A percentile compares a stretch with the other conserved stretches of the same genome.
Conservation (phyloP, 2,888 invertebrate genomes). For the Orthonevra nobilis region DNA sequence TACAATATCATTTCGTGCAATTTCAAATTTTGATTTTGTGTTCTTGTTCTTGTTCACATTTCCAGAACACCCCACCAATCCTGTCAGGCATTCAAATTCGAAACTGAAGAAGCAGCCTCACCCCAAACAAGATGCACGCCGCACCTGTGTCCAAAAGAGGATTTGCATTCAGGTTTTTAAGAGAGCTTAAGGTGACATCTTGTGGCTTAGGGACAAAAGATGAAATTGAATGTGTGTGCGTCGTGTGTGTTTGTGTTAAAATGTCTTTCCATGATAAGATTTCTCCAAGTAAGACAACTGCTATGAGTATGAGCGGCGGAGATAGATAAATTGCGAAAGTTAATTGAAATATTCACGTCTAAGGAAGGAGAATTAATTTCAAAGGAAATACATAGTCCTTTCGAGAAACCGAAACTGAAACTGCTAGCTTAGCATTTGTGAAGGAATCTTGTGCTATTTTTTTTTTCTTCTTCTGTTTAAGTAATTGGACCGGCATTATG, state of each 20-base stretch:
- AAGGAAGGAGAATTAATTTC: constrained; percentile 38
- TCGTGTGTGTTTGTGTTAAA: constrained; percentile 46
- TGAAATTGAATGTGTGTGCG: too few relatives aligned
- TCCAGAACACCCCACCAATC: constrained; percentile 1
- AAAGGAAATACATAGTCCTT: background rate
- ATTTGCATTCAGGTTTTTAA: constrained; percentile 63
- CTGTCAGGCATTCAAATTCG: constrained; percentile 36
- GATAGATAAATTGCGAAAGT: constrained; percentile 52
- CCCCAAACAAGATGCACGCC: constrained; percentile 61
- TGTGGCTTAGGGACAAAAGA: constrained; percentile 33
- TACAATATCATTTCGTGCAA: constrained; percentile 67
- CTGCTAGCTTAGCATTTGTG: constrained; percentile 28
- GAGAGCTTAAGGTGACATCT: constrained; percentile 45
- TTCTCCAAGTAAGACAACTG: background rate
- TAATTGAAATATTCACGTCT: constrained; percentile 61
- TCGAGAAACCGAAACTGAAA: too few relatives aligned
- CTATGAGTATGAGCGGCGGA: background rate
- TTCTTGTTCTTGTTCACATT: constrained; percentile 25
- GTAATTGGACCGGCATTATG: constrained; percentile 56
- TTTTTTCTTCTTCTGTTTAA: constrained; percentile 44
- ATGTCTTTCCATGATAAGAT: constrained; percentile 10
- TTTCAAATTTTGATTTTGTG: constrained; percentile 66
- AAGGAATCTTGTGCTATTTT: too few relatives aligned
- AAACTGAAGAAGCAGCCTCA: constrained; percentile 32
- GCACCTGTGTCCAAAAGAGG: constrained; percentile 68